Evolutionary conservation across 2,888 invertebrate genomes (phyloP), one percentile per base, ranked within the genome.

Genomic region (Noctua janthe): DNA sequence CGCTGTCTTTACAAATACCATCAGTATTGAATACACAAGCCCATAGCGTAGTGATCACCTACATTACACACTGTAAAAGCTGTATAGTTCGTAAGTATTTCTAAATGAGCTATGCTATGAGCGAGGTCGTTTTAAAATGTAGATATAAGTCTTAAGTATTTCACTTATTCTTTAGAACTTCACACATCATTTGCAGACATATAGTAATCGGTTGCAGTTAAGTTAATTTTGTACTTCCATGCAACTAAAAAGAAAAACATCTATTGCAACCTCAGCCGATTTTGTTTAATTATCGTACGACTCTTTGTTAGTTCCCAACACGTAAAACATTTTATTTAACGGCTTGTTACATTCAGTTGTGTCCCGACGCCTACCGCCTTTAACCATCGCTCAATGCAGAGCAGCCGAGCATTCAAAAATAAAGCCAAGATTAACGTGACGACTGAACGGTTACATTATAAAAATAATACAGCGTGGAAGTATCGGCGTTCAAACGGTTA

Each of bases 1-100:
- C 39, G 39, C 49, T 76, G 75, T 76, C 67, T 71, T 51, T 59
- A 82, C 82, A 85, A 82, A 82, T 23, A 76, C 39, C 54, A 74
- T 56, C 51, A 71, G 73, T 20, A 20, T 47, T 71, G 39, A 64
- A 76, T 20, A 43, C 39, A 71, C n/a, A 23, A 43, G 39, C 62
- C n/a, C 17, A n/a, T 47, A n/a, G n/a, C 69, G 17, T 62, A 49
- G 54, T 43, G 54, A 69, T 69, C 20, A 20, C 64, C 15, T 35
- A 47, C 69, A 69, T 51, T 51, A 67, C 4, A 15, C 13, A 8
- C 17, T 17, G 5, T 23, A 6, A 29, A 54, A 11, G 7, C n/a
- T 20, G 7, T 54, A 29, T 15, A 64, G 11, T 49, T 64, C 17
- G 23, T 49, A 10, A 54, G n/a, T 54, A 51, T 29, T 64, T 64